phyloP scores from a whole-genome alignment of 2,113 vertebrate genomes.

The Neolamprologus kungweensis region DNA sequence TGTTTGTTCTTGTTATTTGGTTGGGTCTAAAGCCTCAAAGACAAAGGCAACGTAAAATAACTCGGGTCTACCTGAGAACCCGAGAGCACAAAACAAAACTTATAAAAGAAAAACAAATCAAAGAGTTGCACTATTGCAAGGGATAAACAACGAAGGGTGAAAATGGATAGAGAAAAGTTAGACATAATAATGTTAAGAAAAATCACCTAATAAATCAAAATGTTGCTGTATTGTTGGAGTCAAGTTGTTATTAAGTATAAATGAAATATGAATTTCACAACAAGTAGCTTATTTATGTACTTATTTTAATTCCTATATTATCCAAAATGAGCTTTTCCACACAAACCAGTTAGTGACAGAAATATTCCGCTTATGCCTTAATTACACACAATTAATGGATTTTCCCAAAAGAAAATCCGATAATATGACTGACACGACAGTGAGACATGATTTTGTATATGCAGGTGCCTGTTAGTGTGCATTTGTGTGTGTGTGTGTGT shows the following conservation, averaged over 20 bases:
- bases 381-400: not conserved
- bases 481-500: not conserved
- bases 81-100: not conserved
- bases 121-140: not conserved
- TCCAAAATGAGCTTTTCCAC: not conserved
- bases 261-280: not conserved
- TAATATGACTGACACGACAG: conserved; percentile 36
- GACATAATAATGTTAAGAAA: not conserved
- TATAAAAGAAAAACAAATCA: not conserved
- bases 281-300: not conserved
- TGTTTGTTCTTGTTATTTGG: not conserved
- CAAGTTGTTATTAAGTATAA: not conserved
- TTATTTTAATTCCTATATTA: not conserved
- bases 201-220: not conserved
- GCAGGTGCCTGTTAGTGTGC: not conserved
- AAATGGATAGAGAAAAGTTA: not conserved
- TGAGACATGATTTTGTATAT: not conserved
- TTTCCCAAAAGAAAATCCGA: not conserved
- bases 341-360: not conserved
- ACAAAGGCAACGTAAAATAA: not conserved
- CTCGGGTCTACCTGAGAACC: not conserved
- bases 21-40: not conserved
- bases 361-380: not conserved
- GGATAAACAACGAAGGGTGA: not conserved
- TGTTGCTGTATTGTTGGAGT: not conserved